phyloP scores from a whole-genome alignment of 1,140 invertebrate species.

The Nasonia vitripennis region DNA sequence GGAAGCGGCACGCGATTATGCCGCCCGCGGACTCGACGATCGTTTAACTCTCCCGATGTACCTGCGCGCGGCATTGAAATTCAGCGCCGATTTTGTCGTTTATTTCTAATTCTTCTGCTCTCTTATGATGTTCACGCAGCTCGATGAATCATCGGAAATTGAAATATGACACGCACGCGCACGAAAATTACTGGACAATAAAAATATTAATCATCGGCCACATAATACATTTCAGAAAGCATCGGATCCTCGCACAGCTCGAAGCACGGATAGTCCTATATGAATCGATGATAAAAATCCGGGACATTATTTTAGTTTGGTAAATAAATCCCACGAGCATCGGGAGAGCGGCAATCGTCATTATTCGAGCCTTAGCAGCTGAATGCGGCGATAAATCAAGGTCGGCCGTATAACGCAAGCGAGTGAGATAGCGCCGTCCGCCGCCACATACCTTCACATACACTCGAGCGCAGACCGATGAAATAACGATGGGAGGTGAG shows the following conservation, averaged over 20 bases:
- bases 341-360: slow-evolving; percentile 44
- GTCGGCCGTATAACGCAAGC: background rate
- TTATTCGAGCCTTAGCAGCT: slow-evolving; percentile 43
- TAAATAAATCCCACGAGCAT: slow-evolving; percentile 36
- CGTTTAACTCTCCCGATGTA: background rate
- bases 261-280: background rate
- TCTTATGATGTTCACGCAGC: background rate
- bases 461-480: background rate
- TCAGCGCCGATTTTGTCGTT: background rate
- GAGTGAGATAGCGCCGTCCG: slow-evolving; percentile 15
- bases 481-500: slow-evolving; percentile 41
- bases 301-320: background rate
- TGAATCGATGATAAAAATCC: slow-evolving; percentile 32
- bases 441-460: background rate
- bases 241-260: too few relatives aligned
- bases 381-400: slow-evolving; percentile 48
- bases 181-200: background rate
- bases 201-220: background rate
- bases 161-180: background rate
- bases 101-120: background rate
- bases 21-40: background rate
- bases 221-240: background rate
- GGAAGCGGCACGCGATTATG: slow-evolving; percentile 46
- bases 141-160: background rate
- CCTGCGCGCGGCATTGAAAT: slow-evolving; percentile 2